Evolutionary conservation across 2,797 vertebrate genomes (phyloP).

Genomic region (Cryptoprocta ferox): DNA sequence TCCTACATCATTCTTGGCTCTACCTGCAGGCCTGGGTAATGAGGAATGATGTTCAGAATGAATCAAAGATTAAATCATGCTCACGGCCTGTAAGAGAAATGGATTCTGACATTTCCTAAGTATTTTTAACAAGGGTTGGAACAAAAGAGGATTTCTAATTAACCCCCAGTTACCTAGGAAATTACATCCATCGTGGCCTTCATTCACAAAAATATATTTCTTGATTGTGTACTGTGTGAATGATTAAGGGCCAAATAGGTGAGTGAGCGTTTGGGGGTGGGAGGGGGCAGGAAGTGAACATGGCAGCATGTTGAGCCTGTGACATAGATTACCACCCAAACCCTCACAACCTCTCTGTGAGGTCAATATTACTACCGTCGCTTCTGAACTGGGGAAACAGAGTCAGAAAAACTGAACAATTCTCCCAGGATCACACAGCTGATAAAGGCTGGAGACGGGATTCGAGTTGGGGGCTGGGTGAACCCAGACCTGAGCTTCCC

Average conservation of each 20-base stretch:
- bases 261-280: neutral
- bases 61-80: conserved; percentile 68
- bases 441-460: neutral
- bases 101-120: conserved; percentile 68
- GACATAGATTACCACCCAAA: neutral
- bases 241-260: neutral
- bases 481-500: neutral
- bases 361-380: neutral
- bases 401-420: neutral
- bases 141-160: conserved; percentile 72
- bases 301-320: fast-evolving
- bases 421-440: neutral
- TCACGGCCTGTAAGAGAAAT: conserved; percentile 54
- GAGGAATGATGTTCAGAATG: conserved; percentile 55
- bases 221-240: neutral
- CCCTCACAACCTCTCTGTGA: neutral
- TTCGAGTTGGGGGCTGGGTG: neutral
- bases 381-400: conserved; percentile 12
- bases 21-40: conserved; percentile 43
- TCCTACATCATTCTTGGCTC: neutral
- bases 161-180: conserved; percentile 70
- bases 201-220: conserved; percentile 55
- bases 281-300: neutral
- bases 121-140: conserved; percentile 70
- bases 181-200: conserved; percentile 41